Conservation (phyloP, 2,888 invertebrate genomes). For the Cephus sareptanus region DNA sequence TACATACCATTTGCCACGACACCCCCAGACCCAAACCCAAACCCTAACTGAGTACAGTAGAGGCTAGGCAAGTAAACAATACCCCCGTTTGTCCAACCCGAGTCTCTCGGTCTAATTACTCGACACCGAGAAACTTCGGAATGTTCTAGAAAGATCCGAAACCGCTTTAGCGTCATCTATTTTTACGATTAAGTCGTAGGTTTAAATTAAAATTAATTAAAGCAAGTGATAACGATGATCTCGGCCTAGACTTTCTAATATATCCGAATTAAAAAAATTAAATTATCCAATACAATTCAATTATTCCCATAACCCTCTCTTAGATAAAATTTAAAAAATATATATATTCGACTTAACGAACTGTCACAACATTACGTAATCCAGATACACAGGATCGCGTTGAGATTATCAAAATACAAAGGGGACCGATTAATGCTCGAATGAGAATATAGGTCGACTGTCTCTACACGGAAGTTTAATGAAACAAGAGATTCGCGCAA, state of each 20-base stretch:
- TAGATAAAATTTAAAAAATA: not conserved
- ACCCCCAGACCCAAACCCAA: conserved; percentile 6
- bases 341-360: not conserved
- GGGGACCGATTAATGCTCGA: not conserved
- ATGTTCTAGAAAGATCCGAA: not conserved
- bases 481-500: conserved; percentile 32
- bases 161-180: not conserved
- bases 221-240: not conserved
- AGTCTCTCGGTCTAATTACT: not conserved
- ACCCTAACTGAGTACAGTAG: not conserved
- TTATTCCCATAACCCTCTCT: not conserved
- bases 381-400: too few relatives aligned
- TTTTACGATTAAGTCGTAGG: not conserved
- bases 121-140: not conserved
- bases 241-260: not conserved
- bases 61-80: conserved; percentile 19
- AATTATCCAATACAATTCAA: too few relatives aligned
- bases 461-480: conserved; percentile 31
- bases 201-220: not conserved
- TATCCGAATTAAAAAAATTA: too few relatives aligned
- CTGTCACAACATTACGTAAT: not conserved
- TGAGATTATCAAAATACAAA: not conserved
- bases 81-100: conserved; percentile 17
- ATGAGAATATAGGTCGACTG: conserved; percentile 21
- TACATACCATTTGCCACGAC: conserved; percentile 33